Evolutionary conservation across 2,888 invertebrate species (phyloP), one percentile per base, ranked within the genome.

Genomic region (Laspeyria flexula): DNA sequence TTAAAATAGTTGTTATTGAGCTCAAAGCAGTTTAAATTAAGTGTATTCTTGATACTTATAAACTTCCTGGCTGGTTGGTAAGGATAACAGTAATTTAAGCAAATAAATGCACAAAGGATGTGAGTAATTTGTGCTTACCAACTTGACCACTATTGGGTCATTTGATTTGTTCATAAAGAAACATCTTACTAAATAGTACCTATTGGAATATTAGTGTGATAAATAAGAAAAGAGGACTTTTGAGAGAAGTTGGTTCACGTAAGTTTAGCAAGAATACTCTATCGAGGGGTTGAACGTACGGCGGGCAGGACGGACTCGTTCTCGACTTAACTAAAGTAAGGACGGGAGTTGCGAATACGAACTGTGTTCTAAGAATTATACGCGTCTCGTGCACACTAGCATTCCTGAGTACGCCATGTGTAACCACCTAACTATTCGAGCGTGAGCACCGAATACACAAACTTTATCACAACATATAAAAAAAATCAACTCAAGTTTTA

Each of bases 351-450:
- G 47, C 43, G 42, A 57, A 54, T 48, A 56, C 47, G 35, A 57
- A 49, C 46, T 39, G 45, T 61, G 51, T 54, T 67, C 47, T 37
- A 52, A 58, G 62, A 57, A 66, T 43, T 40, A 49, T 49, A 44
- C 33, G 48, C 43, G 18, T 56, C 51, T 67, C 65, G 65, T 57
- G 65, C 49, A 49, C 34, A 54, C 43, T 40, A 74, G 77, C 81
- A 85, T 85, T 85, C 79, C 76, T 71, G 74, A 70, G 71, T 77
- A 81, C 78, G 70, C 79, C 77, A 82, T 82, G 81, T 83, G 78
- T 82, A 77, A 83, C 81, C 79, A 73, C 60, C 73, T 56, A 75
- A 65, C 75, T 74, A 83, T 65, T 83, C 77, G 72, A 82, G 73
- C 84, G 77, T 81, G 70, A 73, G 69, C 71, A 60, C 44, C 55